Conservation (phyloP, 2,797 vertebrate species). For the Megaceryle alcyon region DNA sequence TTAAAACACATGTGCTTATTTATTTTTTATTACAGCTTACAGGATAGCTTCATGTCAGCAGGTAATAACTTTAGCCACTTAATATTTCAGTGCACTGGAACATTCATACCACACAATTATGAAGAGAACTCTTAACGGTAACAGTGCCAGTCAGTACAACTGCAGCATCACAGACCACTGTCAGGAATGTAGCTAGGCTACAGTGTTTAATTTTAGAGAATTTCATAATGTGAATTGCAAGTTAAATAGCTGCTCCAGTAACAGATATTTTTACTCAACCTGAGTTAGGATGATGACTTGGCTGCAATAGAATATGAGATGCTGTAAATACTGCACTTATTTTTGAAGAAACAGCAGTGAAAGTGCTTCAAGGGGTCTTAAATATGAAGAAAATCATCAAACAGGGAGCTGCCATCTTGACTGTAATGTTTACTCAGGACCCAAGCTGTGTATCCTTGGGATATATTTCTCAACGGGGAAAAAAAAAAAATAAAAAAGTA, state of each 20-base stretch:
- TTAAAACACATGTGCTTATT: neutral
- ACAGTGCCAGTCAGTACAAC: neutral
- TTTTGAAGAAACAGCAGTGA: neutral
- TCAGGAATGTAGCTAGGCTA: neutral
- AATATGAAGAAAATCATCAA: neutral
- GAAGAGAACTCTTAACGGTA: neutral
- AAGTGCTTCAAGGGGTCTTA: neutral
- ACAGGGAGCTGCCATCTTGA: neutral
- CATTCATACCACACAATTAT: neutral
- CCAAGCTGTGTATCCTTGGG: neutral
- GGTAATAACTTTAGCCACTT: neutral
- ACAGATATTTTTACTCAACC: neutral
- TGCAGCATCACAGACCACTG: neutral
- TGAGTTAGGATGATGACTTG: neutral
- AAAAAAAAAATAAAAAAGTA: neutral
- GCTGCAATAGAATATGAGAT: neutral
- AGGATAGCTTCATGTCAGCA: neutral
- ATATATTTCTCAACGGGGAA: neutral
- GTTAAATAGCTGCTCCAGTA: neutral
- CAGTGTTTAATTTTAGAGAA: neutral
- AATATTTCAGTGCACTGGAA: neutral
- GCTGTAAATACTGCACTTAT: neutral
- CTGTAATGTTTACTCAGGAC: neutral
- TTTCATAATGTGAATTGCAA: neutral
- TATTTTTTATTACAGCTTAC: neutral